Evolutionary conservation across 1,140 invertebrate genomes (phyloP), one percentile per base, ranked within the genome.

Genomic region (Drosophila prosaltans): DNA sequence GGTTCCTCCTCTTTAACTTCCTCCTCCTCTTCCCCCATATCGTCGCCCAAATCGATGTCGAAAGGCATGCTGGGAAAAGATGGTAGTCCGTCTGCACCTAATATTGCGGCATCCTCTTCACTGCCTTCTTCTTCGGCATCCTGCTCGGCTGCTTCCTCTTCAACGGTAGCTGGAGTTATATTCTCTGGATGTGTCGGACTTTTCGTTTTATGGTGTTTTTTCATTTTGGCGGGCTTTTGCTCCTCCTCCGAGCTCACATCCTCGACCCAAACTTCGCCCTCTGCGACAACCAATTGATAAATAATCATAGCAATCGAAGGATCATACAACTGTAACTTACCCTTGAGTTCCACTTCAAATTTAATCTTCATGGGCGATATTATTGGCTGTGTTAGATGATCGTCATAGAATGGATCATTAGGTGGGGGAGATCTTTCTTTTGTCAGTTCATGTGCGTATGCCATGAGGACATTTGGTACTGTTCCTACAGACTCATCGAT

Each of bases 231-330:
- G 1, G 48, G 55, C 21, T 69, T 72, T 7, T 45, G 65, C 21
- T 88, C 82, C 30, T 86, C 82, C n/a, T 88, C 83, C n/a, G 82
- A 86, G 24, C 82, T 86, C 0, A 77, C n/a, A 3, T 88, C 80
- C 9, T 83, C 83, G 8, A 69, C 59, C 80, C 76, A 83, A 6
- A 68, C 40, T 43, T 88, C 83, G 28, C 83, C 83, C 60, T 88
- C 83, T 79, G 65, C 10, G 48, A 57, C 9, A 72, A n/a, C 10
- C 0, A 30, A 21, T 9, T 10, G 0, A 51, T 51, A 8, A 51
- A 24, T 48, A 10, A 51, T 51, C 4, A 7, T 86, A 76, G 32
- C 83, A 77, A 57, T 89, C 84, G 41, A n/a, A 48, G 30, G 8
- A 65, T n/a, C 2, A 40, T 26, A 41, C 4, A 4, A 6, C 6